A percentile compares a stretch with the other conserved stretches of the same genome.
Conservation (phyloP, 1,140 invertebrate species). For the Cherax destructor region DNA sequence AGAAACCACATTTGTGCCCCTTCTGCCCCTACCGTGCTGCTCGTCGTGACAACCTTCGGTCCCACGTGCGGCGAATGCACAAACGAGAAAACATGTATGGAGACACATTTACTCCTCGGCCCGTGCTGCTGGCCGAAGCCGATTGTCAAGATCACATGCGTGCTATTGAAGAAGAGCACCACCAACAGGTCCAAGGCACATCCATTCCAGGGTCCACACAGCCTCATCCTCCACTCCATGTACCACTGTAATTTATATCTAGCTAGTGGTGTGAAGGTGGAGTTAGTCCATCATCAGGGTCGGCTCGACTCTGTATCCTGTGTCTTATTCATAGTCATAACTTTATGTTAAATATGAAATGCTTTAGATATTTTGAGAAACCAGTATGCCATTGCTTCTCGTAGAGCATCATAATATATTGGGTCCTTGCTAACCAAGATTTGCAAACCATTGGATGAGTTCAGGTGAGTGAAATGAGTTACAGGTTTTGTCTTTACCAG, state of each 20-base stretch:
- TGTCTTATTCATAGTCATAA: conserved; percentile 1
- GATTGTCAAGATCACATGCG: conserved; percentile 33
- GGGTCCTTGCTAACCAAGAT: neutral
- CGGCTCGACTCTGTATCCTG: neutral
- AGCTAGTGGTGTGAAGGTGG: neutral
- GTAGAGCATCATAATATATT: neutral
- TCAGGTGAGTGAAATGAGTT: neutral
- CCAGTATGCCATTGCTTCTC: neutral
- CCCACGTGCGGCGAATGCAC: conserved; percentile 70
- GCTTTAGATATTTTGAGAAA: neutral
- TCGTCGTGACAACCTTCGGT: conserved; percentile 69
- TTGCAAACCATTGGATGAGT: neutral
- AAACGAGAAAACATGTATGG: conserved; percentile 74
- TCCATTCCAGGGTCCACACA: conserved; percentile 15
- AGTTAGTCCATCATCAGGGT: neutral
- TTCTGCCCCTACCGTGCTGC: conserved; percentile 69
- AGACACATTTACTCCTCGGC: conserved; percentile 74
- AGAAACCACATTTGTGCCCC: conserved; percentile 68
- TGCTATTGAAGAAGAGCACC: neutral
- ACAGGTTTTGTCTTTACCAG: neutral
- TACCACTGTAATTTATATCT: neutral
- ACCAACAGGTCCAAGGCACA: conserved; percentile 25
- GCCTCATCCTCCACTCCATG: conserved; percentile 21
- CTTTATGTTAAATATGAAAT: neutral
- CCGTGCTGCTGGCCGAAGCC: conserved; percentile 38